Evolutionary conservation across 2,113 vertebrate genomes (phyloP), one percentile per base, ranked within the genome.

Genomic region (Mobula hypostoma): DNA sequence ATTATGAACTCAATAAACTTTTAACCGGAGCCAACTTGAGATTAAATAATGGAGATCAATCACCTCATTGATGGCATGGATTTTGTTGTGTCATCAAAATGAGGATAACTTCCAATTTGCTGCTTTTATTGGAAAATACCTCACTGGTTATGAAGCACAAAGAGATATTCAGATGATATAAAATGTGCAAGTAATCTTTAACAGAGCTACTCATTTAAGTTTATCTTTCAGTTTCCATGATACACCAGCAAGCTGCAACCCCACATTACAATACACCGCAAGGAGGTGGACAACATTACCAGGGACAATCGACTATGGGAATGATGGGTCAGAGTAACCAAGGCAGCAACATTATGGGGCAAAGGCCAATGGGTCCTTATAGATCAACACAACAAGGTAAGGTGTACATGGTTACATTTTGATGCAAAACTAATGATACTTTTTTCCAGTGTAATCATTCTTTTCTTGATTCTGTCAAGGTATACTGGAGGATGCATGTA

Each of bases 321-420:
- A 98, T 99, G 97, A 98, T 99, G 98, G 98, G 97, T 94, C 98
- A 98, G 96, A 97, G 97, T 88, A 97, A 97, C 96, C 98, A 98
- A 96, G 97, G 97, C 94, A 97, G 97, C 96, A 96, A 96, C 95
- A 97, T 99, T 97, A 98, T 98, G 97, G 96, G 98, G 1, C 98
- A 99, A 96, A 97, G 98, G 94, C 97, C 98, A 17, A 97, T 99
- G 96, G 98, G 98, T 27, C 97, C 98, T 48, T 99, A 99, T 96
- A 97, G 98, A 94, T 96, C 98, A 8, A 97, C 98, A 48, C 98
- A 99, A 96, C 98, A 98, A 98, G 98, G 98, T 99, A 97, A 95
- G 95, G 94, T 94, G 83, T 79, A 56, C 19, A 56, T 36, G 14
- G 88, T 48, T 32, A 90, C 7, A 32, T 5, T n/a, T 90, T 90